Percentiles rank a stretch among this genome's conserved stretches.
Conservation (phyloP, 2,797 vertebrate species). For the Eremophila alpestris region DNA sequence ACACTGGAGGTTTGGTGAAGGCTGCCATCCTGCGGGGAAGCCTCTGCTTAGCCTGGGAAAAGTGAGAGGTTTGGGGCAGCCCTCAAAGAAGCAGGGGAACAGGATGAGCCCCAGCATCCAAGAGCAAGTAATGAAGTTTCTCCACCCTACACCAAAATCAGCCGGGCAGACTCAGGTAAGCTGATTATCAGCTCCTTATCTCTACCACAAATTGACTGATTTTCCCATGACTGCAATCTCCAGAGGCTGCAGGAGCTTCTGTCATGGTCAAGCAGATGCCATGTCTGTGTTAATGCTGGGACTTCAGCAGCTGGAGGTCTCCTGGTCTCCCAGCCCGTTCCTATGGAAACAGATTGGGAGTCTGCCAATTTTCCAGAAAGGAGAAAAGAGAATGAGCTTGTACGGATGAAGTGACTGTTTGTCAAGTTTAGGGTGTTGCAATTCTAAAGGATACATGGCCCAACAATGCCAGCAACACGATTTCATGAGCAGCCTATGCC, state of each 20-base stretch:
- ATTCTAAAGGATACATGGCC: neutral
- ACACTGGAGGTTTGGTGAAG: neutral
- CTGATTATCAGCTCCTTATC: neutral
- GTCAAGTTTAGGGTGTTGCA: neutral
- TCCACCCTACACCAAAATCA: neutral
- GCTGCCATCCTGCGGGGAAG: conserved; percentile 69
- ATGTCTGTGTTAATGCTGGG: neutral
- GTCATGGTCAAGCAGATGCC: neutral
- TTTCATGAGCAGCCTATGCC: neutral
- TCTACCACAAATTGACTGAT: fast-evolving
- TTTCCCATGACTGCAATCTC: fast-evolving
- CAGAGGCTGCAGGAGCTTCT: neutral
- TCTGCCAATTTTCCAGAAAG: neutral
- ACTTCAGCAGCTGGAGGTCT: neutral
- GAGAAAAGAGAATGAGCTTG: neutral
- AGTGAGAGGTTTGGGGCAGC: neutral
- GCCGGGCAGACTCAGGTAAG: neutral
- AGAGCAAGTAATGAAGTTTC: neutral
- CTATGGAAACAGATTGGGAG: neutral
- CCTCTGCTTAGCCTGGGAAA: neutral
- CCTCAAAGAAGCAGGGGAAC: neutral
- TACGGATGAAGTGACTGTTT: neutral
- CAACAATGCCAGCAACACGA: neutral
- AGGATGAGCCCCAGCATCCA: neutral
- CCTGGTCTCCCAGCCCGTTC: neutral